Percentiles rank a stretch among this genome's conserved stretches.
Evolutionary conservation across 2,113 vertebrate species (phyloP).

Genomic region (Hydropotes inermis): DNA sequence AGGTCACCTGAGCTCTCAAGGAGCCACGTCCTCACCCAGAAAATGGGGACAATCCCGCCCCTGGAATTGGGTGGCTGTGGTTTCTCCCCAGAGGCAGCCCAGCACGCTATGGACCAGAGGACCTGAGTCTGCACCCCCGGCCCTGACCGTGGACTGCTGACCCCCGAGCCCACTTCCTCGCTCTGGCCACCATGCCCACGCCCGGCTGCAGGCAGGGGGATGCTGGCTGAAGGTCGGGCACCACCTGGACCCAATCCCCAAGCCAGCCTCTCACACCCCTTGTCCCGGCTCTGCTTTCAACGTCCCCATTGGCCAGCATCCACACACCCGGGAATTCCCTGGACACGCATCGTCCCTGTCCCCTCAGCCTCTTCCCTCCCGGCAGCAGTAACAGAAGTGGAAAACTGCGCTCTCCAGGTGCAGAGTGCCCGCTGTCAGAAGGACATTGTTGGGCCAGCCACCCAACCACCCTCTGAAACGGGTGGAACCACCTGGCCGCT

Average conservation of each 20-base stretch:
- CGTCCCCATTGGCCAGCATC: rapidly evolving
- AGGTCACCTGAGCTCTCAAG: background rate
- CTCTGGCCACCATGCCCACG: background rate
- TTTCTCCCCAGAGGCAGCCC: background rate
- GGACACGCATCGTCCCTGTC: background rate
- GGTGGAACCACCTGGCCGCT: background rate
- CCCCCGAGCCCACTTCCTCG: background rate
- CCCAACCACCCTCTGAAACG: background rate
- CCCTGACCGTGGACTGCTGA: background rate
- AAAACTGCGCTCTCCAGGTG: rapidly evolving
- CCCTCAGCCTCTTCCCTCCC: background rate
- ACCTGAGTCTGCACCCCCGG: background rate
- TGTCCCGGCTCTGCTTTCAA: background rate
- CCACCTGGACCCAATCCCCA: background rate
- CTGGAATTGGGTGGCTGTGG: rapidly evolving
- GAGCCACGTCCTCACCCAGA: background rate
- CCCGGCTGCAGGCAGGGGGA: background rate
- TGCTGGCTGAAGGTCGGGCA: rapidly evolving
- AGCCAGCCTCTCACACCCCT: background rate
- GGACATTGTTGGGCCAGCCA: background rate
- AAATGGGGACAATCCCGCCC: rapidly evolving
- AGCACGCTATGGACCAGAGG: rapidly evolving
- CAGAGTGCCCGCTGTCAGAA: background rate
- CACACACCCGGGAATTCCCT: rapidly evolving
- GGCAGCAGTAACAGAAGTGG: background rate